phyloP scores from a whole-genome alignment of 92 coral and sea anemone genomes.

The Umimayanthus kanabou region DNA sequence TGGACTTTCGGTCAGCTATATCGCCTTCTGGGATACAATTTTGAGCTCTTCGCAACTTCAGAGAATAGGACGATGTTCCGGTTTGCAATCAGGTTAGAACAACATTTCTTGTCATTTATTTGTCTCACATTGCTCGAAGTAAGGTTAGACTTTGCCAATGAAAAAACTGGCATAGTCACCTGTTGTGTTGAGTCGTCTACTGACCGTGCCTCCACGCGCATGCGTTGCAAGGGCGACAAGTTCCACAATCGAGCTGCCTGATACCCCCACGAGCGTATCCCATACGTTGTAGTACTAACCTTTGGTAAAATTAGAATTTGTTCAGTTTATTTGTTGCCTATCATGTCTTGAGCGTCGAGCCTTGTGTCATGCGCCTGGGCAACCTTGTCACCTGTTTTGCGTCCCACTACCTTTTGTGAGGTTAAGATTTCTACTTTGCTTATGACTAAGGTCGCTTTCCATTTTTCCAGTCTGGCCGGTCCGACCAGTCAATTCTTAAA shows the following conservation, averaged over 20 bases:
- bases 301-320: too few species aligned
- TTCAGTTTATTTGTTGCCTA: background rate
- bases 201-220: too few species aligned
- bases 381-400: background rate
- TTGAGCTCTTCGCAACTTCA: conserved; percentile 18
- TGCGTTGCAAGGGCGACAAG: too few species aligned
- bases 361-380: background rate
- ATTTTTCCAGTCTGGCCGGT: too few species aligned
- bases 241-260: too few species aligned
- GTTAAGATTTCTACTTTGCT: background rate
- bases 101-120: background rate
- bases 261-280: too few species aligned
- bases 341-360: background rate
- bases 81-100: conserved; percentile 11
- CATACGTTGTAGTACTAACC: too few species aligned
- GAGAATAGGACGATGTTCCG: conserved; percentile 33
- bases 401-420: background rate
- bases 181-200: too few species aligned
- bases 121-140: background rate
- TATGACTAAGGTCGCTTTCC: background rate
- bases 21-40: conserved; percentile 24
- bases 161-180: too few species aligned
- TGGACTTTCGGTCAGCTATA: background rate
- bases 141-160: too few species aligned
- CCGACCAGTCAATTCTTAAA: too few species aligned